A percentile compares a stretch with the other conserved stretches of the same genome.
These are phyloP conservation scores for Prosopocoilus inquinatus DNA, from an alignment of 2,888 invertebrate species.

Conservation along the genomic window DNA sequence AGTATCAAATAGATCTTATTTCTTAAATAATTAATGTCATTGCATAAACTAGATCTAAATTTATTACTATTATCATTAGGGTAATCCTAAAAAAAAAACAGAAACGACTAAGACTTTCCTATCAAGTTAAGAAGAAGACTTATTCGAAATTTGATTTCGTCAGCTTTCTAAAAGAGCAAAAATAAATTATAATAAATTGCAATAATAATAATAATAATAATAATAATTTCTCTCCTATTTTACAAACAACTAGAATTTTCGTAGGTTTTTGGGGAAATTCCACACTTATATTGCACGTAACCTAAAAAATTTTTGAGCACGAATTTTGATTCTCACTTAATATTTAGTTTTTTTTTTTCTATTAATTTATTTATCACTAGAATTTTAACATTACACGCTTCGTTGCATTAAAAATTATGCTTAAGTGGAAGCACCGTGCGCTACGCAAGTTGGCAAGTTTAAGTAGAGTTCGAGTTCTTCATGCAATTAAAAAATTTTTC, in stretches of 20 bases:
- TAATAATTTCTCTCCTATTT: neutral
- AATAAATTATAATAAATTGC: neutral
- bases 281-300: slow-evolving; percentile 1
- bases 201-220: neutral
- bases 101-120: slow-evolving; percentile 9
- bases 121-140: slow-evolving; percentile 8
- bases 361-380: no score
- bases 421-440: no score
- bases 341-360: no score
- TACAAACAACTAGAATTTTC: neutral
- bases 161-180: neutral
- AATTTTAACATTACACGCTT: no score
- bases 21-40: slow-evolving; percentile 14
- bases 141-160: slow-evolving; percentile 10
- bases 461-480: no score
- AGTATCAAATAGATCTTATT: slow-evolving; percentile 14
- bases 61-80: slow-evolving; percentile 7
- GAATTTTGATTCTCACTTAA: neutral
- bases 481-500: no score
- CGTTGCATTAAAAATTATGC: no score
- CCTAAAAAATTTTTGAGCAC: slow-evolving; percentile 2
- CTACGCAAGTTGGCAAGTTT: no score
- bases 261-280: neutral
- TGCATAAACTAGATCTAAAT: slow-evolving; percentile 12
- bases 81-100: slow-evolving; percentile 4